Conservation (phyloP, 2,113 vertebrate species). For the Amazona vittata region DNA sequence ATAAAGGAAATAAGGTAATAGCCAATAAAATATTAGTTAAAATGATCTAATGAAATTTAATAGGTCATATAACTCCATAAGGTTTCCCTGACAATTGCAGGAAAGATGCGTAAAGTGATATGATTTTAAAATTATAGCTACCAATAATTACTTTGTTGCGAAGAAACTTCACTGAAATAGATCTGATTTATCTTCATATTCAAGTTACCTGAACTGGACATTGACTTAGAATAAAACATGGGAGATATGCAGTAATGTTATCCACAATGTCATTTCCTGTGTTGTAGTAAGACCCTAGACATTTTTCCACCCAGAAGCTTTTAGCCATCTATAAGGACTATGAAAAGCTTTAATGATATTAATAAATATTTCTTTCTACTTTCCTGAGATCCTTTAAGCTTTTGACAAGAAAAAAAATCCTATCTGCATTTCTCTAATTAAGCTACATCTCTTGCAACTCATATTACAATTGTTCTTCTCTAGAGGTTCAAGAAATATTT, state of each 20-base stretch:
- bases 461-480: not conserved
- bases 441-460: not conserved
- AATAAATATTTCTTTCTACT: not conserved
- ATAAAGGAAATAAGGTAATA: not conserved
- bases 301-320: not conserved
- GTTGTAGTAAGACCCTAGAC: not conserved
- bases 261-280: not conserved
- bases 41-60: not conserved
- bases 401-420: not conserved
- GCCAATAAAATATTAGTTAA: not conserved
- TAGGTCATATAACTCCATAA: not conserved
- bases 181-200: not conserved
- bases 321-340: not conserved
- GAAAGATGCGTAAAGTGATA: not conserved
- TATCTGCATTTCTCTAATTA: conserved; percentile 19
- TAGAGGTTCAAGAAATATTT: not conserved
- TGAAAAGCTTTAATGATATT: not conserved
- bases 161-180: not conserved
- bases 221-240: not conserved
- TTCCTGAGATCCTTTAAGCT: not conserved
- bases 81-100: not conserved
- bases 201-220: not conserved
- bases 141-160: not conserved
- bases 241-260: not conserved
- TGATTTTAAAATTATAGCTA: not conserved